Evolutionary conservation across 2,113 vertebrate genomes (phyloP), one percentile per base, ranked within the genome.

Genomic region (Limnothrissa miodon): DNA sequence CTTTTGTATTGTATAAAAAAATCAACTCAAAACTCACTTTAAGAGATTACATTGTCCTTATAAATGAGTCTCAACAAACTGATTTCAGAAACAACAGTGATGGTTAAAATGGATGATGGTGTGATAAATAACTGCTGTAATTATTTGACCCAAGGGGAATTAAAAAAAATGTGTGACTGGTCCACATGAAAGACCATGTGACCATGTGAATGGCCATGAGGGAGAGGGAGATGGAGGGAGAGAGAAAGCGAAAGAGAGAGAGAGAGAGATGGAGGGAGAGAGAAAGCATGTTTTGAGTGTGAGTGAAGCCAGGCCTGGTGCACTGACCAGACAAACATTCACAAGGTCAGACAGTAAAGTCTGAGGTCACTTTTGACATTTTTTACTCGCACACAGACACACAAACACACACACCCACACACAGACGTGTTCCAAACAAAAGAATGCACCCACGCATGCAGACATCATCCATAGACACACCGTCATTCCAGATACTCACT

Each of bases 271-370:
- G 6, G 59, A 7, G 5, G 9, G 62, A 33, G 62, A 36, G 62
- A 70, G 62, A 70, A 36, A 36, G 62, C 29, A 70, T 70, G 62
- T 36, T 70, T 70, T 80, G 78, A 88, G 83, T 85, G 81, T 82
- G 80, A 78, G 86, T 78, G 39, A 85, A 86, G 88, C 86, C 90
- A 90, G 70, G 89, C 87, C 84, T 86, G 88, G 86, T 85, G 84
- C 45, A 81, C 86, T 70, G 62, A 70, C 62, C 62, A 70, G 62
- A 70, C 62, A 59, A 59, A 84, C 83, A 86, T 80, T 83, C 21
- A 62, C 83, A 80, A 89, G 88, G 88, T 91, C 86, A 88, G 85
- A 83, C 85, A 36, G 29, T 15, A 33, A 36, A 70, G 62, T 70
- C 62, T 70, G 62, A 70, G 62, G 62, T 36, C 62, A 70, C 62